Evolutionary conservation across 1,140 invertebrate genomes (phyloP).

Genomic region (Lasaia peninsularis): DNA sequence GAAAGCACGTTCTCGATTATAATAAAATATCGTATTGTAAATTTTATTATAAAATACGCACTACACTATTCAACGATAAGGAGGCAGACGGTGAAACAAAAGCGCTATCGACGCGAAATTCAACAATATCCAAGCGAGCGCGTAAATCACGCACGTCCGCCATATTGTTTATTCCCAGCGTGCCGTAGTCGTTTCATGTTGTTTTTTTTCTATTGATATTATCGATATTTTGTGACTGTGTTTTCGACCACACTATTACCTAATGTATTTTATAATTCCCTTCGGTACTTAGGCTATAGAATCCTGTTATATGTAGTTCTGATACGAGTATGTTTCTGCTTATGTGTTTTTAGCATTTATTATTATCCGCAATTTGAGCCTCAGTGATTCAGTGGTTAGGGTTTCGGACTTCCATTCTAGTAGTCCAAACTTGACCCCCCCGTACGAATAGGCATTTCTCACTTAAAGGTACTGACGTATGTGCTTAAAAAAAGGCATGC

Average conservation of each 20-base stretch:
- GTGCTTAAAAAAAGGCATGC: too few relatives aligned
- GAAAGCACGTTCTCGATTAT: not conserved
- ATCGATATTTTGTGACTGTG: constrained; percentile 32
- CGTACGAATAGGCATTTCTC: too few relatives aligned
- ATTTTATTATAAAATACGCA: constrained; percentile 21
- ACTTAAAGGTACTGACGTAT: too few relatives aligned
- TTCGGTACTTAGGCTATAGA: too few relatives aligned
- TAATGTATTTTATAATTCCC: not conserved
- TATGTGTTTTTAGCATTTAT: too few relatives aligned
- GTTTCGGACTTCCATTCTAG: too few relatives aligned
- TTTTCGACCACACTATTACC: constrained; percentile 28
- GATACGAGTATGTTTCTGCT: too few relatives aligned
- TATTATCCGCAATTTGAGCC: too few relatives aligned
- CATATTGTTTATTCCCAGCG: constrained; percentile 59
- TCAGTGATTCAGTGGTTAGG: too few relatives aligned
- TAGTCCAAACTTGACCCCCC: too few relatives aligned
- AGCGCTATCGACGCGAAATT: constrained; percentile 69
- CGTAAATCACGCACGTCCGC: constrained; percentile 63
- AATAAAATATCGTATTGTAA: constrained; percentile 13
- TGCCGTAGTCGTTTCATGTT: constrained; percentile 34
- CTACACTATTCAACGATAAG: constrained; percentile 61
- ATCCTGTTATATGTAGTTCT: too few relatives aligned
- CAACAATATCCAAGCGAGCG: constrained; percentile 57
- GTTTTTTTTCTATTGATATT: constrained; percentile 45
- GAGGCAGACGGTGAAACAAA: constrained; percentile 67